phyloP scores from a whole-genome alignment of 2,888 invertebrate genomes.

The Parnassius orleans region DNA sequence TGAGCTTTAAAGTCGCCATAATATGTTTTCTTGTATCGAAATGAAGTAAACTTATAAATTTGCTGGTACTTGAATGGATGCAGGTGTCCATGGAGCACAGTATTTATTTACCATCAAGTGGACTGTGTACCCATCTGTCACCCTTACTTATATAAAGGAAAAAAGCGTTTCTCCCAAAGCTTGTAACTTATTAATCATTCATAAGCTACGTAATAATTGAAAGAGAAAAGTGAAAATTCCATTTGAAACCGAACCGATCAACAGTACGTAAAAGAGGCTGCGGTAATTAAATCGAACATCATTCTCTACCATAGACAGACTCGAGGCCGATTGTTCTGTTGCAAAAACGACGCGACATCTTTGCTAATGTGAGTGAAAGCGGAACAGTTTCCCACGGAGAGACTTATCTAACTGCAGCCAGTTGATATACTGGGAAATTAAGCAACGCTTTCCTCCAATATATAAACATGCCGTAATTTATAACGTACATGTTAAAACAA shows the following conservation, averaged over 20 bases:
- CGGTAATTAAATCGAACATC: conserved; percentile 4
- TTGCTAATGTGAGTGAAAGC: conserved; percentile 44
- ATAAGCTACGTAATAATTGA: conserved; percentile 2
- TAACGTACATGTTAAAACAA: too few relatives aligned
- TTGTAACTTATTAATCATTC: not conserved
- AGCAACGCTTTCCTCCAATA: conserved; percentile 7
- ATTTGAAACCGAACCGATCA: conserved; percentile 1
- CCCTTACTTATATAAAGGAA: too few relatives aligned
- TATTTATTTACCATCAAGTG: too few relatives aligned
- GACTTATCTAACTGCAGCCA: conserved; percentile 51
- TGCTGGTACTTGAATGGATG: too few relatives aligned
- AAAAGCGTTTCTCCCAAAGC: too few relatives aligned
- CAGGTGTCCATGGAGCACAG: too few relatives aligned
- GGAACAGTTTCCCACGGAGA: conserved; percentile 49
- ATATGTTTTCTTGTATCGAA: too few relatives aligned
- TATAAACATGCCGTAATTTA: too few relatives aligned
- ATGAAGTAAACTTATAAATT: too few relatives aligned
- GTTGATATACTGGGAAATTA: conserved; percentile 36
- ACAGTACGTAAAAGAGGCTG: not conserved
- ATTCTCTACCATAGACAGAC: conserved; percentile 2
- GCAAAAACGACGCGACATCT: conserved; percentile 45
- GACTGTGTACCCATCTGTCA: too few relatives aligned
- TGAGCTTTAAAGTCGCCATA: too few relatives aligned
- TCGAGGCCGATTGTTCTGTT: conserved; percentile 36
- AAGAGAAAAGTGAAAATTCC: conserved; percentile 9